phyloP scores from a whole-genome alignment of 2,797 vertebrate species.

The Podarcis siculus region DNA sequence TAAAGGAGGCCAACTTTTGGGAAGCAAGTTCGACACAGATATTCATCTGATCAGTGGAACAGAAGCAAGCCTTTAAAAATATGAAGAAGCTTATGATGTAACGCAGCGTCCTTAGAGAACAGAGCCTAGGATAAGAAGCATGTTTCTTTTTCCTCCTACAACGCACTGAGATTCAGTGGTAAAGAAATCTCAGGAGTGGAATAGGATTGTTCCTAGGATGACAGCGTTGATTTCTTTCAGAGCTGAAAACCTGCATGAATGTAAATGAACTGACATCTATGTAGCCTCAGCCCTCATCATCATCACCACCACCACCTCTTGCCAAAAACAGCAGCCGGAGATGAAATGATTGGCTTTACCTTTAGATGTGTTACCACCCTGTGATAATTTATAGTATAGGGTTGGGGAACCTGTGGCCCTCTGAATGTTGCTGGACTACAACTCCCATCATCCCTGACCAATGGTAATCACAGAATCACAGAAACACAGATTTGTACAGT shows the following conservation, averaged over 20 bases:
- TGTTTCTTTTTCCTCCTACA: neutral
- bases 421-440: too few relatives aligned
- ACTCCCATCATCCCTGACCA: too few relatives aligned
- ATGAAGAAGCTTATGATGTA: neutral
- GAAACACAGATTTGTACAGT: too few relatives aligned
- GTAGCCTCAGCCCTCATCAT: neutral
- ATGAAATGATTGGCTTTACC: neutral
- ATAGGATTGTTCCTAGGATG: neutral
- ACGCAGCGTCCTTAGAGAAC: neutral
- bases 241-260: neutral
- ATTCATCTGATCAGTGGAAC: neutral
- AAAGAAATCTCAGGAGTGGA: neutral
- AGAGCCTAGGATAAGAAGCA: fast-evolving
- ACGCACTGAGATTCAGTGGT: neutral
- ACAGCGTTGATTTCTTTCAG: neutral
- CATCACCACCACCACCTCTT: neutral
- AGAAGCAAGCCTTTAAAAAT: neutral
- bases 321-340: neutral
- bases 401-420: too few relatives aligned
- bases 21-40: fast-evolving
- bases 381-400: neutral
- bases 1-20: neutral
- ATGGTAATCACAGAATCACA: too few relatives aligned
- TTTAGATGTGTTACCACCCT: neutral
- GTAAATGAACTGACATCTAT: neutral